These are phyloP conservation scores for Abramis brama DNA, from an alignment of 2,113 vertebrate genomes.

Conservation along the genomic window DNA sequence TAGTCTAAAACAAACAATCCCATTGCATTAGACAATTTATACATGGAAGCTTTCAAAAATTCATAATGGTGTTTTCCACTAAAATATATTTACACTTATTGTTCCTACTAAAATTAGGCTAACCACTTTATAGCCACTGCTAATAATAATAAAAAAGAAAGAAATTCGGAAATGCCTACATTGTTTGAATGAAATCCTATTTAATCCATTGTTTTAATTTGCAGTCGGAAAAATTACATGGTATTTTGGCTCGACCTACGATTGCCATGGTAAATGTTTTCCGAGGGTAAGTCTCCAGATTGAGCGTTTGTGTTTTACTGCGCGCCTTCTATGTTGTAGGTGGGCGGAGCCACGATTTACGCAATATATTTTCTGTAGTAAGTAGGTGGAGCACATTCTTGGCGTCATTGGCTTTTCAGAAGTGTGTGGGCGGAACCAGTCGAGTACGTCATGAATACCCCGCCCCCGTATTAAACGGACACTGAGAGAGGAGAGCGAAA, in stretches of 20 bases:
- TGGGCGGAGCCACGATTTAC: neutral
- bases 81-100: neutral
- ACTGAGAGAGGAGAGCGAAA: conserved; percentile 46
- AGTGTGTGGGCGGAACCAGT: neutral
- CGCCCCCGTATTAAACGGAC: conserved; percentile 44
- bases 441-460: conserved; percentile 38
- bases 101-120: neutral
- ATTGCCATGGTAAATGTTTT: neutral
- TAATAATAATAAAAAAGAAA: neutral
- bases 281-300: neutral
- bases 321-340: neutral
- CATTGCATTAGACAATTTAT: neutral
- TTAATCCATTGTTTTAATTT: neutral
- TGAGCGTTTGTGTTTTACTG: neutral
- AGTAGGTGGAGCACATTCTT: neutral
- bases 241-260: neutral
- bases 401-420: neutral
- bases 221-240: neutral
- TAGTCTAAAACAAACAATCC: neutral
- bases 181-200: neutral
- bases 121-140: neutral
- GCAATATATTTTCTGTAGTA: conserved; percentile 6
- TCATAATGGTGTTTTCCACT: neutral
- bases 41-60: neutral
- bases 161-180: neutral